Percentiles rank a stretch among this genome's conserved stretches.
Evolutionary conservation across 2,888 invertebrate species (phyloP).

Genomic region (Neoscelio sp.): DNA sequence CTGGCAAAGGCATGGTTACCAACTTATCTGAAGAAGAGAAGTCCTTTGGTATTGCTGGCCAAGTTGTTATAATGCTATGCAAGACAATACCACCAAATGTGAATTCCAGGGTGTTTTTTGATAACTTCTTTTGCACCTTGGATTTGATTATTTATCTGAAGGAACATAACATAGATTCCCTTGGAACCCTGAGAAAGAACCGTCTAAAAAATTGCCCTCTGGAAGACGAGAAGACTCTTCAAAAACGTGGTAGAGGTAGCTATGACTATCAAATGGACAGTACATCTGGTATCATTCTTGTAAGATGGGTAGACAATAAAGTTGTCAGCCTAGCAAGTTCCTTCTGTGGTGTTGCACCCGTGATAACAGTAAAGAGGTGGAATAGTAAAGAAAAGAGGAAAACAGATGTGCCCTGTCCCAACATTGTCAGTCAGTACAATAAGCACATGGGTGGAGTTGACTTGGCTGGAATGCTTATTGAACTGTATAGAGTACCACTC

Average conservation of each 20-base stretch:
- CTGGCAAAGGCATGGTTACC: slow-evolving; percentile 5
- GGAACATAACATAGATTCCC: slow-evolving; percentile 4
- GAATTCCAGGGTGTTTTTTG: slow-evolving; percentile 7
- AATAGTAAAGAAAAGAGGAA: slow-evolving; percentile 60
- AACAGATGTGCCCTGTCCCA: slow-evolving; percentile 71
- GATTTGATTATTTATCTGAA: neutral
- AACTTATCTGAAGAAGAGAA: slow-evolving; percentile 7
- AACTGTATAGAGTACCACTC: slow-evolving; percentile 69
- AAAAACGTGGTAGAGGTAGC: slow-evolving; percentile 64
- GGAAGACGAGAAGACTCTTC: slow-evolving; percentile 66
- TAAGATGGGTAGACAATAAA: slow-evolving; percentile 70
- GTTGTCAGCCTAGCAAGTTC: slow-evolving; percentile 68
- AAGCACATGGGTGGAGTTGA: slow-evolving; percentile 74
- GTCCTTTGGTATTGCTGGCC: neutral
- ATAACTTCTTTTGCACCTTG: slow-evolving; percentile 8
- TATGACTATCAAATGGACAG: slow-evolving; percentile 51
- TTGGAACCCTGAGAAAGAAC: slow-evolving; percentile 17
- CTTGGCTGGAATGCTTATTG: slow-evolving; percentile 70
- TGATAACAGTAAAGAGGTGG: slow-evolving; percentile 32
- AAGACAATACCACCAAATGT: slow-evolving; percentile 11
- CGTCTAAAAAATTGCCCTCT: slow-evolving; percentile 44
- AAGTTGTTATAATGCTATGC: slow-evolving; percentile 10
- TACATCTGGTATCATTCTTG: slow-evolving; percentile 55
- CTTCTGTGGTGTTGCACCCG: slow-evolving; percentile 17
- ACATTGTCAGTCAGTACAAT: slow-evolving; percentile 68